Conservation (phyloP, 1,140 invertebrate species). For the Papilio helenus region DNA sequence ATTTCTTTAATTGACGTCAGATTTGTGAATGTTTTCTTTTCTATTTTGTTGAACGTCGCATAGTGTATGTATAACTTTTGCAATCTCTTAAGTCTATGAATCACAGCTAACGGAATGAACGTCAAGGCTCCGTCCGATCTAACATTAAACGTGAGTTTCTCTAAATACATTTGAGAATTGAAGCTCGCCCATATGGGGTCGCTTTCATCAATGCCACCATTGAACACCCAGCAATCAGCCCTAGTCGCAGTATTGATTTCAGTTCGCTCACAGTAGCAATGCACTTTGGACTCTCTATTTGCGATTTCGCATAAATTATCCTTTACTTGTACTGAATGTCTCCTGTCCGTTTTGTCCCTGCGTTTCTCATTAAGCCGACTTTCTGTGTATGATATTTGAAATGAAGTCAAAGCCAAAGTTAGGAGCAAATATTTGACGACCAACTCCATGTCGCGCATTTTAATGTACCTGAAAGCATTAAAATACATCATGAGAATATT, state of each 20-base stretch:
- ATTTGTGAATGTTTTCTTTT: slow-evolving; percentile 88
- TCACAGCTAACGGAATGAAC: slow-evolving; percentile 87
- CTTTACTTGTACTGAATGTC: slow-evolving; percentile 64
- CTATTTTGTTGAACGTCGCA: slow-evolving; percentile 86
- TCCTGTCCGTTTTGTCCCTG: slow-evolving; percentile 76
- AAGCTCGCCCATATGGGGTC: slow-evolving; percentile 89
- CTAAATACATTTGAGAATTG: slow-evolving; percentile 86
- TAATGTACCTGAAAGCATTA: slow-evolving; percentile 71
- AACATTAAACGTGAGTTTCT: slow-evolving; percentile 87
- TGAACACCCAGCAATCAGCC: slow-evolving; percentile 87
- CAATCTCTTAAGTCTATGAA: slow-evolving; percentile 86
- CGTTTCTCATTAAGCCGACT: slow-evolving; percentile 80
- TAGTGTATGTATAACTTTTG: slow-evolving; percentile 87
- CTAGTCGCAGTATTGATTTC: slow-evolving; percentile 71
- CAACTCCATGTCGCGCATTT: slow-evolving; percentile 70
- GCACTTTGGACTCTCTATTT: slow-evolving; percentile 78
- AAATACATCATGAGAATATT: slow-evolving; percentile 48
- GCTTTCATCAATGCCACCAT: slow-evolving; percentile 84
- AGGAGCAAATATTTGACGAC: slow-evolving; percentile 79
- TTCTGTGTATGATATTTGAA: slow-evolving; percentile 79
- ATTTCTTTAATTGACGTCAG: slow-evolving; percentile 87
- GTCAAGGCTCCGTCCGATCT: slow-evolving; percentile 85
- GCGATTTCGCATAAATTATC: slow-evolving; percentile 80
- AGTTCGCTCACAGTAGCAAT: slow-evolving; percentile 79
- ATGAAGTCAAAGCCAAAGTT: slow-evolving; percentile 75